A percentile compares a stretch with the other conserved stretches of the same genome.
These are phyloP conservation scores for Stichodactyla helianthus DNA, from an alignment of 64 coral and sea anemone species.

Conservation along the genomic window DNA sequence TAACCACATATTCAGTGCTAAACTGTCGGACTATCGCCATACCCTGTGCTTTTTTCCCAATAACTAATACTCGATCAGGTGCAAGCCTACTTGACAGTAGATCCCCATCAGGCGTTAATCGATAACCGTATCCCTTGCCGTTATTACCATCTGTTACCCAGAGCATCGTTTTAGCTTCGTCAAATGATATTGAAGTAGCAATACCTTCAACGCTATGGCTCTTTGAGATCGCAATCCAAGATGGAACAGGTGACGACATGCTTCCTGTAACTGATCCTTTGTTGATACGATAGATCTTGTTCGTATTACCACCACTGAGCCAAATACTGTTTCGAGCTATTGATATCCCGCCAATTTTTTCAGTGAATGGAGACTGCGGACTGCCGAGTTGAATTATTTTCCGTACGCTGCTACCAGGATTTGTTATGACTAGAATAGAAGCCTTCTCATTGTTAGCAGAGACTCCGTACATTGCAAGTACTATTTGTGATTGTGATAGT, in stretches of 20 bases:
- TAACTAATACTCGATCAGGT: slow-evolving; percentile 44
- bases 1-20: slow-evolving; percentile 61
- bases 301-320: slow-evolving; percentile 46
- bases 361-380: slow-evolving; percentile 30
- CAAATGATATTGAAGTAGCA: slow-evolving; percentile 84
- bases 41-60: slow-evolving; percentile 74
- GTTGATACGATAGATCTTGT: slow-evolving; percentile 41
- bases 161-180: slow-evolving; percentile 45
- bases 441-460: slow-evolving; percentile 66
- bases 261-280: slow-evolving; percentile 31
- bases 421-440: slow-evolving; percentile 71
- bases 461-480: slow-evolving; percentile 94
- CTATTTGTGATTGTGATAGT: slow-evolving; percentile 46
- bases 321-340: slow-evolving; percentile 58
- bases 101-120: slow-evolving; percentile 62
- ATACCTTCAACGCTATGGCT: slow-evolving; percentile 23
- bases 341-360: slow-evolving; percentile 73
- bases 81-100: slow-evolving; percentile 25
- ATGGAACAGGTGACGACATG: slow-evolving; percentile 28
- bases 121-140: slow-evolving; percentile 73
- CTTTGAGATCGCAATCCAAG: slow-evolving; percentile 23
- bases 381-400: slow-evolving; percentile 74
- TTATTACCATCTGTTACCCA: slow-evolving; percentile 58
- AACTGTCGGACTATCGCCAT: slow-evolving; percentile 84
- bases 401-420: slow-evolving; percentile 40